Base-by-base conservation (phyloP, 2,888 invertebrate species). In the Xestia c-nigrum region DNA sequence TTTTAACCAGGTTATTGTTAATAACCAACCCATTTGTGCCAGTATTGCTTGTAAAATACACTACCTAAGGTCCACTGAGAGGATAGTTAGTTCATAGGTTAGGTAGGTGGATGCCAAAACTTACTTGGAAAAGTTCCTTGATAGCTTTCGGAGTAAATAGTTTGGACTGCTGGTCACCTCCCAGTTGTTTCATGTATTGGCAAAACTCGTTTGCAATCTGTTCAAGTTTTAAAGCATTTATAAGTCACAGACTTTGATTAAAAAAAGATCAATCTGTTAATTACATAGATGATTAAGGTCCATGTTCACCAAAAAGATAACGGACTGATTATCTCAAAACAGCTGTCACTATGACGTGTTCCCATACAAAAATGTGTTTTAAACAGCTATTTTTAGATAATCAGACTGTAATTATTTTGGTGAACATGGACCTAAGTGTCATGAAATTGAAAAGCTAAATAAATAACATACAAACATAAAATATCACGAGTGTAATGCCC, bases 171-270 rank as follows among this genome's bases (percentile, higher is more conserved):
- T 97, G 96, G 87, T 96, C 94, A 9, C 97, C 97, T 14, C 97
- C 97, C 75, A 97, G 89, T 76, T 95, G 93, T 80, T 93, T 94
- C 96, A 97, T 97, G 78, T 96, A 97, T 75, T 94, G 92, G 83
- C 96, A 96, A 85, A 97, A 97, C 59, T 96, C 95, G 69, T 94
- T 91, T 57, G 95, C 95, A 82, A 97, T 97, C 97, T 97, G 88
- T 64, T 24, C 16, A 63, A 68, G 21, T 72, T 65, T n/a, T 46
- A 68, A 72, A 21, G 0, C 9, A 61, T 64, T 43, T 40, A 38
- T 47, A 24, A 21, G 59, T 47, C 16, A 55, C 16, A 55, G 1
- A 14, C 21, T 57, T 12, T 52, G 12, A 24, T 47, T 19, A 38
- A n/a, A 2, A 67, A 24, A 0, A 38, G 21, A 72, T 40, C 38